phyloP scores from a whole-genome alignment of 2,113 vertebrate genomes.

The Percopsis transmontana region DNA sequence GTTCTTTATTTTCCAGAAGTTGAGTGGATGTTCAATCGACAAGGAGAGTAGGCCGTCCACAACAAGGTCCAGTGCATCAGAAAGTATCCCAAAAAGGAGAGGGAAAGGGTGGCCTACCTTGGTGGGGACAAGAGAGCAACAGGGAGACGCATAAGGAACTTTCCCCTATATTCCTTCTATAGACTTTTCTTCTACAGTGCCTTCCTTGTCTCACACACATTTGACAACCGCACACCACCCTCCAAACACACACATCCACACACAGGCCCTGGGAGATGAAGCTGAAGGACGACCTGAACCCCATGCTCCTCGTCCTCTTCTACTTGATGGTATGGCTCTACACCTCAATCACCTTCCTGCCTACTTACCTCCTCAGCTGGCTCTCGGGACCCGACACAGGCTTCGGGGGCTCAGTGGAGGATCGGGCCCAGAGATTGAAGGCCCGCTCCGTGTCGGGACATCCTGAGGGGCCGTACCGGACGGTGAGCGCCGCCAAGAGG shows the following conservation, averaged over 20 bases:
- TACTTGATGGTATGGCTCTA: constrained; percentile 85
- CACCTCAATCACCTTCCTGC: constrained; percentile 84
- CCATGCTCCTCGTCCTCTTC: constrained; percentile 85
- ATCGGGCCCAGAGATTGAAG: constrained; percentile 82
- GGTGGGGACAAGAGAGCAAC: background rate
- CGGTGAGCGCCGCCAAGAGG: constrained; percentile 78
- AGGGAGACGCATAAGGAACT: background rate
- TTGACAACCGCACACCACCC: background rate
- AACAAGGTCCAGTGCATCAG: background rate
- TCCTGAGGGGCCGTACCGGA: constrained; percentile 85
- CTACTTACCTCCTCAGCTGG: constrained; percentile 81
- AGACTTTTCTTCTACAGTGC: constrained; percentile 4
- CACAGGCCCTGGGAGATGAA: constrained; percentile 77
- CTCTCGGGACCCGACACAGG: background rate
- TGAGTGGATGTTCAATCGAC: background rate
- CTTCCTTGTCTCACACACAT: background rate
- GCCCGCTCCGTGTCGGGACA: constrained; percentile 78
- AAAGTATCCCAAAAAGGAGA: background rate
- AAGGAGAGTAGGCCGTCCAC: background rate
- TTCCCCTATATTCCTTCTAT: background rate
- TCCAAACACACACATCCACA: background rate
- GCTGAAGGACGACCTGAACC: constrained; percentile 88
- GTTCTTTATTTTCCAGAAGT: constrained; percentile 14
- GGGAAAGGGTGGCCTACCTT: background rate
- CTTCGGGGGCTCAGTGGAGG: constrained; percentile 73